A percentile compares a stretch with the other conserved stretches of the same genome.
These are phyloP conservation scores for Hystrix brachyura DNA, from an alignment of 2,113 vertebrate species.

Conservation along the genomic window DNA sequence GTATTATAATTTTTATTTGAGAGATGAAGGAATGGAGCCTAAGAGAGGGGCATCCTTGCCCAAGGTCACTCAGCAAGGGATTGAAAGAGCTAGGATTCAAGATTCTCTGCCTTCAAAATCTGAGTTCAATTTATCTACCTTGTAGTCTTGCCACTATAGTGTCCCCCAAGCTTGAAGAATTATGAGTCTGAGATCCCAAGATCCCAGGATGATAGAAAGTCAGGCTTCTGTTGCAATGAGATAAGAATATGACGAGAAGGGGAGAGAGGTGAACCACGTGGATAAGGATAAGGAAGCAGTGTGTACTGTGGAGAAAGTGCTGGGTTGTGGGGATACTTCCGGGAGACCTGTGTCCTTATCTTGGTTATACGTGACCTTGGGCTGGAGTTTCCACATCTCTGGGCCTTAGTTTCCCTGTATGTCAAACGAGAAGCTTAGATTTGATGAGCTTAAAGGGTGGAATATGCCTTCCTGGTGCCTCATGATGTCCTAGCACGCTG, in stretches of 20 bases:
- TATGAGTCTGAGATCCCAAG: conserved; percentile 75
- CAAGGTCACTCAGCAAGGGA: conserved; percentile 77
- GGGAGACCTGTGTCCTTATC: neutral
- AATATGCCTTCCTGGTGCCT: neutral
- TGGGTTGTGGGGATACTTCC: neutral
- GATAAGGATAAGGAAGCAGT: conserved; percentile 7
- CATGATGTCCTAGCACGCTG: neutral
- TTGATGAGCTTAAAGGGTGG: neutral
- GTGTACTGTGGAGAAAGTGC: conserved; percentile 8
- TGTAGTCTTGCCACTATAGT: conserved; percentile 62
- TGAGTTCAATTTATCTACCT: conserved; percentile 55
- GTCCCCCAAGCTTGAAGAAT: conserved; percentile 71
- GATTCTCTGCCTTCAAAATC: conserved; percentile 64
- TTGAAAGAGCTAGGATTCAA: conserved; percentile 18
- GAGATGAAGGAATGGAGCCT: conserved; percentile 53
- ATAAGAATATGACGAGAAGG: conserved; percentile 66
- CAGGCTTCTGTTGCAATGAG: conserved; percentile 71
- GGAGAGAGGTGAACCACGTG: neutral
- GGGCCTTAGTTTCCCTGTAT: conserved; percentile 50
- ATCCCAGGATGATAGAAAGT: conserved; percentile 74
- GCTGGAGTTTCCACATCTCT: neutral
- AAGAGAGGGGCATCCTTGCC: conserved; percentile 68
- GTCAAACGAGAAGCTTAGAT: conserved; percentile 48
- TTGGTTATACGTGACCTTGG: conserved; percentile 59
- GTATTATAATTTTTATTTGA: conserved; percentile 58